Evolutionary conservation across 2,797 vertebrate genomes (phyloP).

Genomic region (Taeniopygia guttata): DNA sequence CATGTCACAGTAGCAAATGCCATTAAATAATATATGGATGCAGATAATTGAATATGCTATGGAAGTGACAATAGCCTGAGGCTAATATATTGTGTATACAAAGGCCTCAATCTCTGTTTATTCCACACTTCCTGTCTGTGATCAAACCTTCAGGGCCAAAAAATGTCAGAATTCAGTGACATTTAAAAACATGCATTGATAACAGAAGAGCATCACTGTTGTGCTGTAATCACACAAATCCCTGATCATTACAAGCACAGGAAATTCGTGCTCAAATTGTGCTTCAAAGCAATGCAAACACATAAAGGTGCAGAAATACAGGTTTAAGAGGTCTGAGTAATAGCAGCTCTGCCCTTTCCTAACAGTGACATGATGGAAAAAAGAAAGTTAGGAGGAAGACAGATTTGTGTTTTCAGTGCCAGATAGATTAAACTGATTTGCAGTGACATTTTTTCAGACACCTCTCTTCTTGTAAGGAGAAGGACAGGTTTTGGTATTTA

Average conservation of each 20-base stretch:
- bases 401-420: not conserved
- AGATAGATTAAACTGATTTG: not conserved
- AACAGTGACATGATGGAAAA: not conserved
- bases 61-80: not conserved
- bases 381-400: not conserved
- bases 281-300: not conserved
- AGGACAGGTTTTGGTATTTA: not conserved
- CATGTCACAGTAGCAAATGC: not conserved
- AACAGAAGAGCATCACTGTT: not conserved
- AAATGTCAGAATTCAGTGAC: not conserved
- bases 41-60: not conserved
- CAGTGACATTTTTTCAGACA: not conserved
- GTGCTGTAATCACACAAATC: not conserved
- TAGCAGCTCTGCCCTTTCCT: not conserved
- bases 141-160: not conserved
- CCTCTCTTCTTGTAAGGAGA: not conserved
- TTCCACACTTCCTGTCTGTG: not conserved
- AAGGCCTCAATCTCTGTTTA: not conserved
- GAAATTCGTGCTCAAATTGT: not conserved
- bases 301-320: not conserved
- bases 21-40: slow-evolving; percentile 11
- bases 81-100: not conserved
- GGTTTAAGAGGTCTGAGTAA: not conserved
- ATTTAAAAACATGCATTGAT: not conserved
- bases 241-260: not conserved